Conservation (phyloP, 2,888 invertebrate species). For the Emmelina monodactyla region DNA sequence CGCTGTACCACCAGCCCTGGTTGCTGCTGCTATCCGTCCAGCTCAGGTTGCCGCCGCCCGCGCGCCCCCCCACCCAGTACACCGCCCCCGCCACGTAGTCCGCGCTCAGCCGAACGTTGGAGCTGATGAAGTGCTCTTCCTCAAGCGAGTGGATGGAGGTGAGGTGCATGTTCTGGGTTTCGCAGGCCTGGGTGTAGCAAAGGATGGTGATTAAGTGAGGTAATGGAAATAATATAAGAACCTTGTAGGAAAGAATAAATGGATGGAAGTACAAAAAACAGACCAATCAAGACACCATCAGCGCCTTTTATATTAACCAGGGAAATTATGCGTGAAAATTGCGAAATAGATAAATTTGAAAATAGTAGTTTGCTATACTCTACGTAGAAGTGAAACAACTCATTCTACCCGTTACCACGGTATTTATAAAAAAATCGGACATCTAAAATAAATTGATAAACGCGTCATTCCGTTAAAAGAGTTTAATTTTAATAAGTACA, state of each 20-base stretch:
- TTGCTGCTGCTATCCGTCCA: slow-evolving; percentile 75
- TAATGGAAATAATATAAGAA: neutral
- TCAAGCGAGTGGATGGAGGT: slow-evolving; percentile 73
- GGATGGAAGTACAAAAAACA: neutral
- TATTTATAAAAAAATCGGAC: too few relatives aligned
- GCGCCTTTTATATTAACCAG: too few relatives aligned
- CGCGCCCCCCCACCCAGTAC: slow-evolving; percentile 76
- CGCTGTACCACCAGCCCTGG: slow-evolving; percentile 71
- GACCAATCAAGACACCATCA: too few relatives aligned
- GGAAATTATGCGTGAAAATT: too few relatives aligned
- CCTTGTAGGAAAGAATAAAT: too few relatives aligned
- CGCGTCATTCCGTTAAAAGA: too few relatives aligned
- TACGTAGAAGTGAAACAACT: too few relatives aligned
- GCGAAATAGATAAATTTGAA: too few relatives aligned
- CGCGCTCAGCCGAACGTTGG: slow-evolving; percentile 71
- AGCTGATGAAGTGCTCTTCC: slow-evolving; percentile 74
- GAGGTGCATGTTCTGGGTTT: slow-evolving; percentile 74
- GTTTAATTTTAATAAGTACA: too few relatives aligned
- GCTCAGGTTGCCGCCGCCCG: slow-evolving; percentile 31
- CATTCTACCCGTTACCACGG: too few relatives aligned
- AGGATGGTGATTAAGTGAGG: neutral
- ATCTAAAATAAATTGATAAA: too few relatives aligned
- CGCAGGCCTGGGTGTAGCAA: slow-evolving; percentile 63
- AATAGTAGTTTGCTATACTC: too few relatives aligned
- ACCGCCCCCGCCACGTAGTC: slow-evolving; percentile 77